phyloP scores from a whole-genome alignment of 2,888 invertebrate species.

The Scelioninae gen. 1 region DNA sequence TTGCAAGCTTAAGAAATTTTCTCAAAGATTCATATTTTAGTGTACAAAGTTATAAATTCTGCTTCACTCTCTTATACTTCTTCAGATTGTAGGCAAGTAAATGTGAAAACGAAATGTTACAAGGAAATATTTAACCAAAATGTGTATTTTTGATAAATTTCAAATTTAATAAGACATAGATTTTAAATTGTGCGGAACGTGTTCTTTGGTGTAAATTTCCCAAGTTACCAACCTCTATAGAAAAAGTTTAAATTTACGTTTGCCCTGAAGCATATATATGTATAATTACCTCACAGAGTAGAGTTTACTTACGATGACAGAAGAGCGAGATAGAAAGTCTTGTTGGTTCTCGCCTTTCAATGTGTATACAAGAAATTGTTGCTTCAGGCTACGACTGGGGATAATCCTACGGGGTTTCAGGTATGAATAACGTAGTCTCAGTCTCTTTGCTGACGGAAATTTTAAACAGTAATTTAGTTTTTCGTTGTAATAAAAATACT shows the following conservation, averaged over 20 bases:
- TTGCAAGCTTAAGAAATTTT: no score
- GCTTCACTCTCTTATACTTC: no score
- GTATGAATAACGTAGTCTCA: conserved; percentile 72
- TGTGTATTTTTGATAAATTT: no score
- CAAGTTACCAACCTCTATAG: conserved; percentile 15
- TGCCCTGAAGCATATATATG: conserved; percentile 49
- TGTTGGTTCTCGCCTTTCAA: conserved; percentile 57
- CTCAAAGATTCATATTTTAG: no score
- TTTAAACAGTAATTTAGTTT: conserved; percentile 39
- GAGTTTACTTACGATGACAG: conserved; percentile 42
- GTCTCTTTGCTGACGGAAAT: conserved; percentile 33
- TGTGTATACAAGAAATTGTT: conserved; percentile 72
- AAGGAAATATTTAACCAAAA: no score
- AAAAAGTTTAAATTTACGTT: conserved; percentile 33
- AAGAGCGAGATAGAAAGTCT: conserved; percentile 32
- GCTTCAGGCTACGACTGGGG: conserved; percentile 70
- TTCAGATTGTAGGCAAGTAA: no score
- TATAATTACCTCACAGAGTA: conserved; percentile 54
- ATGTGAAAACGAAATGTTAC: no score
- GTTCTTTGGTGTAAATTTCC: conserved; percentile 32
- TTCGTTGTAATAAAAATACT: neutral
- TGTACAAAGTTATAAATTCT: no score
- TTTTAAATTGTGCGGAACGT: neutral
- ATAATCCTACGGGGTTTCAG: conserved; percentile 72
- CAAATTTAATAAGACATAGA: no score